A percentile compares a stretch with the other conserved stretches of the same genome.
Evolutionary conservation across 2,113 vertebrate species (phyloP).

Genomic region (Sinocyclocheilus rhinocerous): DNA sequence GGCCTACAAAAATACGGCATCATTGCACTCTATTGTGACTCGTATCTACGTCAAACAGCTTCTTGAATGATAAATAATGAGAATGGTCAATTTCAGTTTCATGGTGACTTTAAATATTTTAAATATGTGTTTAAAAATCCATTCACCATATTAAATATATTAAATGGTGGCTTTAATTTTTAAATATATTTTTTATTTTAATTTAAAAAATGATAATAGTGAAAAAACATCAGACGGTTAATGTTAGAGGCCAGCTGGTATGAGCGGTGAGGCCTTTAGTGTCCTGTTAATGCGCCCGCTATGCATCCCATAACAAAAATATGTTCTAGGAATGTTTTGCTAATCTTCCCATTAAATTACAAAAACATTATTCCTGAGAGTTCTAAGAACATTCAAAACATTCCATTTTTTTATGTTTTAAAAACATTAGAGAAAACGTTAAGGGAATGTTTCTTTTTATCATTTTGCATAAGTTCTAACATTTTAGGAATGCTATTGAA

Average conservation of each 20-base stretch:
- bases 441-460: too few species aligned
- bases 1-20: background rate
- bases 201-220: background rate
- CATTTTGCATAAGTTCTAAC: background rate
- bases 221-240: background rate
- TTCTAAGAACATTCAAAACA: background rate
- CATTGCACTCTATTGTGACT: background rate
- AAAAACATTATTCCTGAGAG: background rate
- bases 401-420: background rate
- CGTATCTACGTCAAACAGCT: background rate
- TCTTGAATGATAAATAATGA: background rate
- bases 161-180: background rate
- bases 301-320: background rate
- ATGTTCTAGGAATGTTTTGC: background rate
- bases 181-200: background rate
- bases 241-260: background rate
- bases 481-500: background rate
- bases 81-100: background rate
- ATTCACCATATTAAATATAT: background rate
- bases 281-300: background rate
- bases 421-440: background rate
- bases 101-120: background rate
- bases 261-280: background rate
- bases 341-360: background rate
- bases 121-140: too few species aligned